Conservation (phyloP, 2,888 invertebrate genomes). For the Harpalus rubripes region DNA sequence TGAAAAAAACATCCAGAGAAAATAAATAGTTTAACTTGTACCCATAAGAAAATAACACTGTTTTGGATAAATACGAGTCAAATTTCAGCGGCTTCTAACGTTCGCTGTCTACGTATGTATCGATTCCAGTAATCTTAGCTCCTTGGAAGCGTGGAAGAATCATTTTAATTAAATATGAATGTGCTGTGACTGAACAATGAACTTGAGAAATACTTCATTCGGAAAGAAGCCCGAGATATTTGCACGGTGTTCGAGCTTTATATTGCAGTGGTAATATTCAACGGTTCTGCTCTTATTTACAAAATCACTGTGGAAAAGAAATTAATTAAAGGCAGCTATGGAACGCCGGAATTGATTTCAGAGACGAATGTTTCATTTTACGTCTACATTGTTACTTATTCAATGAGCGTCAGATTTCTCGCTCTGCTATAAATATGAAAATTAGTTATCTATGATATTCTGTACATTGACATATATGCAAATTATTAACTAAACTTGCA, state of each 20-base stretch:
- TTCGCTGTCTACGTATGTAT: background rate
- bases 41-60: background rate
- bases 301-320: slow-evolving; percentile 51
- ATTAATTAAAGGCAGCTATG: slow-evolving; percentile 50
- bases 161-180: slow-evolving; percentile 54
- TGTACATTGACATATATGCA: too few relatives aligned
- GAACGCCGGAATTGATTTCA: background rate
- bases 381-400: too few relatives aligned
- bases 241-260: slow-evolving; percentile 2
- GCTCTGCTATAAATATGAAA: too few relatives aligned
- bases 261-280: slow-evolving; percentile 47
- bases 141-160: slow-evolving; percentile 23
- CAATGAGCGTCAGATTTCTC: too few relatives aligned
- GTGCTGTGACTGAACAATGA: slow-evolving; percentile 42
- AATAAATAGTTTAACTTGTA: background rate
- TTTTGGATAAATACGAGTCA: background rate
- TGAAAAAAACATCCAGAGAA: background rate
- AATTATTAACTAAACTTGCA: too few relatives aligned
- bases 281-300: slow-evolving; percentile 49
- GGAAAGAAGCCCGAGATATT: slow-evolving; percentile 38
- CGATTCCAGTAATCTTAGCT: slow-evolving; percentile 3
- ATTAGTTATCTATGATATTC: too few relatives aligned
- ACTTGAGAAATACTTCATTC: slow-evolving; percentile 31
- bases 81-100: too few relatives aligned
- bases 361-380: background rate